phyloP scores from a whole-genome alignment of 2,797 vertebrate genomes.

The Channallabes apus region DNA sequence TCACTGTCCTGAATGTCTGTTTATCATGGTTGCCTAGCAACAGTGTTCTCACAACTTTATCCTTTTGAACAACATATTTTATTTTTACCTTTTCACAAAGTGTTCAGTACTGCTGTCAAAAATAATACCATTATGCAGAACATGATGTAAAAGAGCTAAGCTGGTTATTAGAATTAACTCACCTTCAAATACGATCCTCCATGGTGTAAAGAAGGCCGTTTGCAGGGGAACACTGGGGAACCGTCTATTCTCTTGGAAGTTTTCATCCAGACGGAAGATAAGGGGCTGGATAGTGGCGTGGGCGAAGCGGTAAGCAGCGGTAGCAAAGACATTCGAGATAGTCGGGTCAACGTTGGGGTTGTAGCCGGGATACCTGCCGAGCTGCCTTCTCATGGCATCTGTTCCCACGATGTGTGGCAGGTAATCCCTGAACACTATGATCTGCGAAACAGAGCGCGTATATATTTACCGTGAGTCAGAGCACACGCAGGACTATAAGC shows the following conservation, averaged over 20 bases:
- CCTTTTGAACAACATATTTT: background rate
- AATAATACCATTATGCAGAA: background rate
- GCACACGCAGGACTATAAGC: background rate
- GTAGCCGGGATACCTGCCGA: constrained; percentile 76
- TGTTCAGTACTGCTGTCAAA: background rate
- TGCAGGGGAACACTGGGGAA: constrained; percentile 73
- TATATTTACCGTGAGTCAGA: background rate
- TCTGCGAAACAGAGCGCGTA: constrained; percentile 62
- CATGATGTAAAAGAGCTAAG: background rate
- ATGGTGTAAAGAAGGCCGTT: constrained; percentile 79
- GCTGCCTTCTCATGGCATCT: constrained; percentile 42
- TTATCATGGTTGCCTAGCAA: background rate
- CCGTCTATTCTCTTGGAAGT: constrained; percentile 63
- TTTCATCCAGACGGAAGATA: constrained; percentile 70
- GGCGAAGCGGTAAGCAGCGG: constrained; percentile 85
- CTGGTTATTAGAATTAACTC: constrained; percentile 32
- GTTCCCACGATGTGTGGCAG: constrained; percentile 80
- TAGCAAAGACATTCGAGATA: constrained; percentile 84
- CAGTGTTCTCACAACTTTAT: background rate
- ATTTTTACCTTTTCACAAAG: background rate
- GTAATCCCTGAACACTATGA: constrained; percentile 85
- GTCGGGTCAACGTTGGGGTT: constrained; percentile 75
- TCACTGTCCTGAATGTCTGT: background rate
- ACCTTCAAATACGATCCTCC: constrained; percentile 83
- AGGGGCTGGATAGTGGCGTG: constrained; percentile 81